phyloP scores from a whole-genome alignment of 2,797 vertebrate species.

The Meda fulgida region DNA sequence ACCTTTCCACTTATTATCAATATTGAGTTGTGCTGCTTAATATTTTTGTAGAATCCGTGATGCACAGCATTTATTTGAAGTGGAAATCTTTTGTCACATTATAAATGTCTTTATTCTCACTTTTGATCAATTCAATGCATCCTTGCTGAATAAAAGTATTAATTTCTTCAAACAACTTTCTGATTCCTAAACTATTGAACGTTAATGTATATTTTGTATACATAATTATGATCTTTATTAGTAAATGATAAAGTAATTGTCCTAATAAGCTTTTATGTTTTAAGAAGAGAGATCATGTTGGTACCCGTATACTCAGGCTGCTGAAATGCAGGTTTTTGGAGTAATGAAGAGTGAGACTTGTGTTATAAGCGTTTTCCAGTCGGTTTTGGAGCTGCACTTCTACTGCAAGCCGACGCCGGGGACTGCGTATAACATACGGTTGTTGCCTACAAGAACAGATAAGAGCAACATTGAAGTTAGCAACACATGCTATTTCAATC shows the following conservation, averaged over 20 bases:
- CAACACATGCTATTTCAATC: slow-evolving; percentile 3
- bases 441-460: slow-evolving; percentile 77
- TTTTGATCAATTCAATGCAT: not conserved
- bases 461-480: slow-evolving; percentile 33
- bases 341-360: slow-evolving; percentile 86
- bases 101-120: slow-evolving; percentile 1
- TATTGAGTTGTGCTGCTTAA: not conserved
- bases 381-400: slow-evolving; percentile 86
- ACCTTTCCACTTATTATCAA: not conserved
- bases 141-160: not conserved
- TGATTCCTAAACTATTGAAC: not conserved
- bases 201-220: not conserved
- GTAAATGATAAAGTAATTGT: not conserved
- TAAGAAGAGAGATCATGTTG: not conserved
- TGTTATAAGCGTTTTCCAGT: slow-evolving; percentile 92
- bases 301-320: slow-evolving; percentile 84
- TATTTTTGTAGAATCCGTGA: not conserved
- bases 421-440: slow-evolving; percentile 86
- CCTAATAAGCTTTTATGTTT: slow-evolving; percentile 7
- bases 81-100: no score
- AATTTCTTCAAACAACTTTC: not conserved
- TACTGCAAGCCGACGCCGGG: slow-evolving; percentile 81
- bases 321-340: slow-evolving; percentile 91
- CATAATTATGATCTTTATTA: not conserved
- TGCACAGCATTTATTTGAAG: no score